These are phyloP conservation scores for Heliopora coerulea DNA, from an alignment of 92 coral and sea anemone species.

Conservation along the genomic window DNA sequence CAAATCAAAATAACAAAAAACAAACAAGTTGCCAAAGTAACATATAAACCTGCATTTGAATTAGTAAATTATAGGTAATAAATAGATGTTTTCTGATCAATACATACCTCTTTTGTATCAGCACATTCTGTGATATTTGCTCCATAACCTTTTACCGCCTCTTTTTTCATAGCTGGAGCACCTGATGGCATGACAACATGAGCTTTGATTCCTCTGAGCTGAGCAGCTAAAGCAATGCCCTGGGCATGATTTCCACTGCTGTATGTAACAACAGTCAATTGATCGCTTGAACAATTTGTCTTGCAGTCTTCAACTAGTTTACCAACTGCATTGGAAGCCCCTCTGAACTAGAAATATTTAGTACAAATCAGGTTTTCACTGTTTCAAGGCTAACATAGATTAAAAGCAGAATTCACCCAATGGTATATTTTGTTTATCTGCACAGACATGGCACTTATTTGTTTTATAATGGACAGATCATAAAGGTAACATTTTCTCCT, in stretches of 20 bases:
- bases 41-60: background rate
- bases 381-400: no score
- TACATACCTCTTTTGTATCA: conserved; percentile 69
- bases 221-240: conserved; percentile 90
- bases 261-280: conserved; percentile 78
- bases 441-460: no score
- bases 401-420: no score
- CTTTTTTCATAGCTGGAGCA: conserved; percentile 88
- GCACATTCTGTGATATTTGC: conserved; percentile 88
- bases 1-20: no score
- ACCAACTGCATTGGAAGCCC: conserved; percentile 93
- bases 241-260: conserved; percentile 99
- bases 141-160: conserved; percentile 85
- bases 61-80: background rate
- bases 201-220: conserved; percentile 70
- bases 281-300: conserved; percentile 26
- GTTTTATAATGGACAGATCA: no score
- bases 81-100: background rate
- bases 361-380: no score
- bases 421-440: no score
- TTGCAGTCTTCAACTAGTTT: conserved; percentile 53
- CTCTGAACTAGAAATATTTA: conserved; percentile 84
- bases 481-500: no score
- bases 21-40: no score
- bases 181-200: conserved; percentile 84